Conservation (phyloP, 2,888 invertebrate genomes). For the Blera fallax region DNA sequence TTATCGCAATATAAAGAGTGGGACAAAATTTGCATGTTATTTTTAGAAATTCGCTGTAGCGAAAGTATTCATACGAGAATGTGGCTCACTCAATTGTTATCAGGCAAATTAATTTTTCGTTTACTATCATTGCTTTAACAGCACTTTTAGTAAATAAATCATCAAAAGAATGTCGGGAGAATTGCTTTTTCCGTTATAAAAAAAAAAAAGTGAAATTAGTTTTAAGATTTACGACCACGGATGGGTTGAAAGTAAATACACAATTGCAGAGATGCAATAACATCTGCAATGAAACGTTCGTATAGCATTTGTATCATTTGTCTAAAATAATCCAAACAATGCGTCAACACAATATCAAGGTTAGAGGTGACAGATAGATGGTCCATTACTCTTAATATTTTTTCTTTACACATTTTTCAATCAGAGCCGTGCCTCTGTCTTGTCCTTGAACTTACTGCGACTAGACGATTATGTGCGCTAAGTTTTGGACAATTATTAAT, state of each 20-base stretch:
- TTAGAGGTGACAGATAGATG: background rate
- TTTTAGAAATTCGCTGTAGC: slow-evolving; percentile 29
- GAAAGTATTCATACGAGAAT: background rate
- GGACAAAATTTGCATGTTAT: slow-evolving; percentile 27
- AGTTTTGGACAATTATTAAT: background rate
- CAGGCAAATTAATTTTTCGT: background rate
- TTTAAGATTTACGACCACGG: background rate
- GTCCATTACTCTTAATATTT: background rate
- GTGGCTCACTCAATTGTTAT: slow-evolving; percentile 15
- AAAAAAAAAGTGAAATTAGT: background rate
- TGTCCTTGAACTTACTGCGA: background rate
- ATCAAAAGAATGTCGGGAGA: background rate
- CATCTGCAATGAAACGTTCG: background rate
- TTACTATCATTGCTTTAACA: background rate
- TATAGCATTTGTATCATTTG: no score
- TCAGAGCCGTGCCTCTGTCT: background rate
- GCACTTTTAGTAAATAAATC: background rate
- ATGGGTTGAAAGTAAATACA: no score
- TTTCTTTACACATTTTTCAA: background rate
- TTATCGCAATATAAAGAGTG: slow-evolving; percentile 12
- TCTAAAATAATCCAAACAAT: slow-evolving; percentile 26
- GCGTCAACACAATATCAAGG: slow-evolving; percentile 38
- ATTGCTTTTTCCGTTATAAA: background rate
- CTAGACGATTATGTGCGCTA: background rate
- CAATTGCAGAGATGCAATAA: background rate